These are phyloP conservation scores for Parazoanthus atlanticus DNA, from an alignment of 92 coral and sea anemone genomes.

Conservation along the genomic window DNA sequence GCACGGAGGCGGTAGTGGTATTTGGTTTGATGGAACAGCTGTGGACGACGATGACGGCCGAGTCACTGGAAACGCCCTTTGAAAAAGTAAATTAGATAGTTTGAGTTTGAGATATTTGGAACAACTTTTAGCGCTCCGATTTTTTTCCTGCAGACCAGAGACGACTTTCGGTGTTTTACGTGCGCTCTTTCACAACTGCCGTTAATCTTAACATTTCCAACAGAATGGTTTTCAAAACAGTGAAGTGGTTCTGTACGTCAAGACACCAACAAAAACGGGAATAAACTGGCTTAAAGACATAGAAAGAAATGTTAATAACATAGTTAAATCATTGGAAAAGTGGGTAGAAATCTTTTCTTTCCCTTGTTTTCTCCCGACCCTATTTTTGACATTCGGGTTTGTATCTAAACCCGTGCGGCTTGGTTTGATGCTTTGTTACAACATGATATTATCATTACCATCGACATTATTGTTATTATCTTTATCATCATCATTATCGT, in stretches of 20 bases:
- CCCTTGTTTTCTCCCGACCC: background rate
- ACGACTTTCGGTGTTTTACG: background rate
- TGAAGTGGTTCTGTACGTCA: background rate
- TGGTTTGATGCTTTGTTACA: too few species aligned
- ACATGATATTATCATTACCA: too few species aligned
- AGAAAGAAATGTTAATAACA: background rate
- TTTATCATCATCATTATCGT: too few species aligned
- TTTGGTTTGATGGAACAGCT: constrained; percentile 78
- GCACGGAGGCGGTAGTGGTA: constrained; percentile 83
- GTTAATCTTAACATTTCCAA: background rate
- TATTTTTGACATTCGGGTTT: too few species aligned
- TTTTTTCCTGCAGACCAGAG: too few species aligned
- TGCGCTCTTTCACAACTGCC: background rate
- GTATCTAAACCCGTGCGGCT: too few species aligned
- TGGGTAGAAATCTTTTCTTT: too few species aligned
- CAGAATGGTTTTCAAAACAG: background rate
- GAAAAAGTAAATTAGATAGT: constrained; percentile 58
- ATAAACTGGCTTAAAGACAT: background rate
- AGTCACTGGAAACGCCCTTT: constrained; percentile 74
- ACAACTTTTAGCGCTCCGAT: too few species aligned
- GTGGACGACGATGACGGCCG: constrained; percentile 66
- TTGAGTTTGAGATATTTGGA: background rate
- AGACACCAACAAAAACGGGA: too few species aligned
- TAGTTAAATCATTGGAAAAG: background rate
- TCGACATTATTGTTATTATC: too few species aligned